These are phyloP conservation scores for Pogoniulus pusillus DNA, from an alignment of 2,797 vertebrate species.

Conservation along the genomic window DNA sequence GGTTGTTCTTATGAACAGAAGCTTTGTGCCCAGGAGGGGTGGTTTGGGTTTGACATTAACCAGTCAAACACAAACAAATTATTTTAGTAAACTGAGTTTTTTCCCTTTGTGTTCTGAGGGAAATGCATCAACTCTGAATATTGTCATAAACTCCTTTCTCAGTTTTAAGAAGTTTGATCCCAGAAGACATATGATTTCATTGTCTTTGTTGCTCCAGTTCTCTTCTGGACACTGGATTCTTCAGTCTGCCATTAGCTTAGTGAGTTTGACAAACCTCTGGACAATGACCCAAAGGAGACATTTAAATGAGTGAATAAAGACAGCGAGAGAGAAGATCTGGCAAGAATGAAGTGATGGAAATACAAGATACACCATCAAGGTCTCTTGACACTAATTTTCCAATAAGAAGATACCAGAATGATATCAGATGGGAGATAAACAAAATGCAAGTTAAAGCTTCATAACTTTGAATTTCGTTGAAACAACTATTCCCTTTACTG, in stretches of 20 bases:
- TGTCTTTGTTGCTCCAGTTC: neutral
- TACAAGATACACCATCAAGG: neutral
- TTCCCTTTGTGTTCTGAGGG: neutral
- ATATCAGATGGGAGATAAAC: slow-evolving; percentile 1
- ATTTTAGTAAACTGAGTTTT: slow-evolving; percentile 14
- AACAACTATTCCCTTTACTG: neutral
- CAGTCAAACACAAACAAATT: slow-evolving; percentile 11
- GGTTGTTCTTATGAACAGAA: neutral
- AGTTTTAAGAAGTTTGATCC: neutral
- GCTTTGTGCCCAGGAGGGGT: neutral
- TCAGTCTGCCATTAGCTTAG: neutral
- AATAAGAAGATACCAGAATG: neutral
- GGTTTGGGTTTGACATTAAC: slow-evolving; percentile 5
- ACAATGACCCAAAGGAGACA: slow-evolving; percentile 32
- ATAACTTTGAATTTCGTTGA: neutral
- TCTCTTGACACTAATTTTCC: slow-evolving; percentile 15
- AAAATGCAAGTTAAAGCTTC: neutral
- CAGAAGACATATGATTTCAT: slow-evolving; percentile 9
- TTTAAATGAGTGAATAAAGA: neutral
- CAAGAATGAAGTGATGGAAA: slow-evolving; percentile 39
- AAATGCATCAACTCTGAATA: neutral
- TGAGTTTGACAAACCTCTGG: slow-evolving; percentile 12
- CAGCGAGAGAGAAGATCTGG: slow-evolving; percentile 15
- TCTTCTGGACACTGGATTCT: neutral
- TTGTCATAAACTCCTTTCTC: slow-evolving; percentile 24